Evolutionary conservation across 2,888 invertebrate genomes (phyloP), one percentile per base, ranked within the genome.

Genomic region (Tyria jacobaeae): DNA sequence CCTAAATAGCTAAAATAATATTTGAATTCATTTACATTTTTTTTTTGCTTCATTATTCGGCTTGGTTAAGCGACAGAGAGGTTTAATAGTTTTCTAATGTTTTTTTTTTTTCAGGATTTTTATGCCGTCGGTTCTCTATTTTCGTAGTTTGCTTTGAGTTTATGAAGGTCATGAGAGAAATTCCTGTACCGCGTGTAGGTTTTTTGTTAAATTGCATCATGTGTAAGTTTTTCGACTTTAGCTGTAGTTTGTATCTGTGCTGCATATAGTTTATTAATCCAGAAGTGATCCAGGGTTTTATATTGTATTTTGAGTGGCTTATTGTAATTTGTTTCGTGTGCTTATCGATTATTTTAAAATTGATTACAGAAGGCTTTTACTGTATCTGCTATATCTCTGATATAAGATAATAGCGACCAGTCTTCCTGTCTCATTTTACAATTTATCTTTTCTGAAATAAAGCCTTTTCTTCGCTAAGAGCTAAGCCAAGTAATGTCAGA

Each of bases 281-380:
- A n/a, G n/a, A n/a, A 41, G 41, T 41, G 7, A 54, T 54, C 27
- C 49, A 37, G n/a, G 41, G 54, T 24, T 54, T 39, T 27, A 54
- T 41, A 21, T 25, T 39, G 17, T 41, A 41, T 27, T 41, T 54
- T n/a, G n/a, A n/a, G n/a, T n/a, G n/a, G 54, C 41, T 54, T n/a
- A 41, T 27, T 3, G 9, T 14, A 9, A 15, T 15, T 41, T 14
- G 4, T 10, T 27, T 25, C 2, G 54, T 27, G n/a, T 54, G 27
- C 25, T 39, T 41, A 14, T n/a, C 17, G 1, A 54, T 25, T n/a
- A 54, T 39, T 24, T 41, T 17, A 14, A 41, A 54, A 41, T 14
- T 6, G 17, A 3, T 27, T n/a, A 21, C 41, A 41, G 27, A 54
- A 54, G 9, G 3, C 3, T 7, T 54, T 25, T 2, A 54, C 54